phyloP scores from a whole-genome alignment of 2,113 vertebrate species.

The Colinus virginianus region DNA sequence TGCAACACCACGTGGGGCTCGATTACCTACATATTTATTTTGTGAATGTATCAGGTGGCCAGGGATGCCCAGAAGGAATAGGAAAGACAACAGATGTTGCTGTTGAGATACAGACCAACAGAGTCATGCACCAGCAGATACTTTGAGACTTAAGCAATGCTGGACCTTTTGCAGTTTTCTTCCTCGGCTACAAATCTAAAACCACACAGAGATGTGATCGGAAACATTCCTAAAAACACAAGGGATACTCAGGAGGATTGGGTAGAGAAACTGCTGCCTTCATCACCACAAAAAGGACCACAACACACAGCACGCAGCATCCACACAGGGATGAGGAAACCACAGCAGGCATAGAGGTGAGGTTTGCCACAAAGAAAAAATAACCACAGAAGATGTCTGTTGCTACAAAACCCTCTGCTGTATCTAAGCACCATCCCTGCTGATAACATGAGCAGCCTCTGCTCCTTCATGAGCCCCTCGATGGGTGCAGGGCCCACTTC shows the following conservation, averaged over 20 bases:
- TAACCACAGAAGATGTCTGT: not conserved
- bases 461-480: not conserved
- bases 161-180: not conserved
- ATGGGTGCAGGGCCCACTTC: not conserved
- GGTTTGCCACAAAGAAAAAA: not conserved
- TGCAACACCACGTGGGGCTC: not conserved
- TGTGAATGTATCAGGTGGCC: too few species aligned
- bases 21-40: not conserved
- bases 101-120: not conserved
- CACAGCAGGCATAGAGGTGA: rapidly evolving
- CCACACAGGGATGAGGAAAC: not conserved
- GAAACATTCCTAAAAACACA: not conserved
- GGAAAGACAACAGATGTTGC: not conserved
- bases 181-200: not conserved
- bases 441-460: not conserved
- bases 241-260: not conserved
- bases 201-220: not conserved
- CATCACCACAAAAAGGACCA: not conserved
- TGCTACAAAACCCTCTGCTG: not conserved
- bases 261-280: not conserved
- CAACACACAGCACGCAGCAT: not conserved
- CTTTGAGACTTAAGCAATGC: not conserved
- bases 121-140: not conserved
- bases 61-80: not conserved
- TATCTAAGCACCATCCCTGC: not conserved